Percentiles rank a stretch among this genome's conserved stretches.
These are phyloP conservation scores for Synanthedon vespiformis DNA, from an alignment of 2,888 invertebrate genomes.

Conservation along the genomic window DNA sequence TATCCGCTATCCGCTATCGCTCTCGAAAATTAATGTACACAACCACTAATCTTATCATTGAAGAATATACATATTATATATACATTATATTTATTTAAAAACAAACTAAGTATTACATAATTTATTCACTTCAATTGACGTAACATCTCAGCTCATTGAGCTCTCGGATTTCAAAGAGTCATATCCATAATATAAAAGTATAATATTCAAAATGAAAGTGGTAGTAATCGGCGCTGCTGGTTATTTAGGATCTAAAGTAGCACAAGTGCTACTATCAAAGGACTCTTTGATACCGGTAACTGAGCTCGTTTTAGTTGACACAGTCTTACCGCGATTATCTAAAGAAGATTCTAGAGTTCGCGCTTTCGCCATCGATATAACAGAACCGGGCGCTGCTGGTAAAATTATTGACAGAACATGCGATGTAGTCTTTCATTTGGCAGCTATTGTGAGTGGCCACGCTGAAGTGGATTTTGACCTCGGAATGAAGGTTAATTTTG, in stretches of 20 bases:
- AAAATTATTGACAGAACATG: constrained; percentile 21
- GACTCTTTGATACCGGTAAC: constrained; percentile 20
- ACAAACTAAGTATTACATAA: too few species aligned
- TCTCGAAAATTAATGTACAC: too few species aligned
- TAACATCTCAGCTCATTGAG: too few species aligned
- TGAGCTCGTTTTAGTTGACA: constrained; percentile 25
- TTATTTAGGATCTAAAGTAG: constrained; percentile 34
- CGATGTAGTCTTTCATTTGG: constrained; percentile 43
- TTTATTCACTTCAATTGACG: too few species aligned
- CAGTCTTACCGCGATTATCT: constrained; percentile 4
- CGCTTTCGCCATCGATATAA: constrained; percentile 20
- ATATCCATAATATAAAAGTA: too few species aligned
- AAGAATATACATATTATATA: too few species aligned
- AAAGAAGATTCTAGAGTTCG: constrained; percentile 22
- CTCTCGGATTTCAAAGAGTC: neutral
- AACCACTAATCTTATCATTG: too few species aligned
- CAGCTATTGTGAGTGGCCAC: constrained; percentile 52
- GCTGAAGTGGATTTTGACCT: constrained; percentile 51
- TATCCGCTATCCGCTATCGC: too few species aligned
- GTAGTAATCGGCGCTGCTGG: constrained; percentile 48
- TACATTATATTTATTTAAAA: too few species aligned
- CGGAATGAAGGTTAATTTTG: constrained; percentile 46
- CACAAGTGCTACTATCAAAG: constrained; percentile 21
- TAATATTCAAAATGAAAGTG: constrained; percentile 26
- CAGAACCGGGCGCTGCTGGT: constrained; percentile 22